Base-by-base conservation (phyloP, 2,113 vertebrate genomes). In the Pomatostomus ruficeps region DNA sequence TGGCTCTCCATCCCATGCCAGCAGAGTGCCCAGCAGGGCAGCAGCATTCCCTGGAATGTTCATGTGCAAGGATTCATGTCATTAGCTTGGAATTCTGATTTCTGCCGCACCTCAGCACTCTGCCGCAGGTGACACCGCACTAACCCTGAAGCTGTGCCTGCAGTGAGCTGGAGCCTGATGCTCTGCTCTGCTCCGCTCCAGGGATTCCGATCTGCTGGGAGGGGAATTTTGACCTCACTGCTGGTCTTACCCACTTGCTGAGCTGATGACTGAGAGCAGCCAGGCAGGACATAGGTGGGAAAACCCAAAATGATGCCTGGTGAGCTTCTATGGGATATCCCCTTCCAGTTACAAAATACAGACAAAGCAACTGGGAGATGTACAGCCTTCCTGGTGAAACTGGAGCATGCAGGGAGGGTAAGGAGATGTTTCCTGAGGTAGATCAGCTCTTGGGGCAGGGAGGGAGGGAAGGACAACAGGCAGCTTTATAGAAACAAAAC, bases 81-180 rank as follows among this genome's bases (percentile, higher is more conserved):
- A 8, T 14, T 31, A 4, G 20, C 4, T 4, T 16, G 31, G 93
- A 55, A 51, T 51, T 54, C 29, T 61, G 57, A 21, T 46, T 61
- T 40, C 74, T 49, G 43, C 31, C 31, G 9, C 10, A 11, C 36
- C 26, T 77, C 48, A 36, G 48, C 42, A 7, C 54, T 36, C 40
- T 25, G 40, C 57, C 40, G 18, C 3, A 55, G 52, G 9, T 9
- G 59, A 71, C 0, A 0, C 75, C 24, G 54, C 42, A 24, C 23
- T 6, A 1, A 0, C 14, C 59, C 38, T 0, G 0, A 17, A 68
- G 43, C 58, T 67, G 46, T 26, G 58, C 51, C 63, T 46, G 36
- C 43, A 46, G 71, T 3, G 6, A 52, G 31, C 43, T 54, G 59
- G 17, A 63, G 43, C 49, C 55, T 25, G 43, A 16, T 0, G 15